Evolutionary conservation across 1,140 invertebrate species (phyloP), one percentile per base, ranked within the genome.

Genomic region (Drosophila sp.): DNA sequence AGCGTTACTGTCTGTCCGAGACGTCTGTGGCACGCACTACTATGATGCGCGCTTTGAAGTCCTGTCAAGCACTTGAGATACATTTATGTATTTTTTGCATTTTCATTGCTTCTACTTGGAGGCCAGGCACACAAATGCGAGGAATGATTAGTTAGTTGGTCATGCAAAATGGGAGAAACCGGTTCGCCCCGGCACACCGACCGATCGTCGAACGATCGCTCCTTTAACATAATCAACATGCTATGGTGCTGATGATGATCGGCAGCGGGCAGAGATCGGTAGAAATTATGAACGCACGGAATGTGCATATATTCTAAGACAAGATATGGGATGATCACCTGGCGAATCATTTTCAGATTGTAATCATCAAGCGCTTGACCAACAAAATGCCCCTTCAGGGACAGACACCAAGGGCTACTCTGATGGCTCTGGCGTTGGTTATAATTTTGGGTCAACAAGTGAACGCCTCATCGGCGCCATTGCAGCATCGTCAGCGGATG

Each of bases 31-130:
- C 82, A 86, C 83, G 82, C 82, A 86, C 83, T 80, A 86, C 83
- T 80, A 78, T 87, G 83, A 86, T 86, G 83, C 83, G 83, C 83
- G 83, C 83, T 86, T 86, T 86, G 83, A 86, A 86, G 83, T 86
- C 83, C 83, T 86, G 83, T 86, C 83, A 86, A 86, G 83, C 84
- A 87, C 84, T 86, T 87, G 84, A 86, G 82, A 87, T 87, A 87
- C 82, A 86, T 86, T 87, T 86, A 87, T 86, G 83, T 86, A 79
- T 86, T 86, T 76, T 86, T 86, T 86, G 83, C 83, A 86, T 83
- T 86, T 86, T 86, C 83, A 87, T 86, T 86, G 83, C 83, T 67
- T 68, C 55, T 60, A 66, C 58, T 66, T 47, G 30, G 70, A 76
- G 41, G 56, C 35, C 60, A 65, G 33, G 57, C 56, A 61, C 70